These are phyloP conservation scores for Cyclina sinensis DNA, from an alignment of 1,140 invertebrate species.

Conservation along the genomic window DNA sequence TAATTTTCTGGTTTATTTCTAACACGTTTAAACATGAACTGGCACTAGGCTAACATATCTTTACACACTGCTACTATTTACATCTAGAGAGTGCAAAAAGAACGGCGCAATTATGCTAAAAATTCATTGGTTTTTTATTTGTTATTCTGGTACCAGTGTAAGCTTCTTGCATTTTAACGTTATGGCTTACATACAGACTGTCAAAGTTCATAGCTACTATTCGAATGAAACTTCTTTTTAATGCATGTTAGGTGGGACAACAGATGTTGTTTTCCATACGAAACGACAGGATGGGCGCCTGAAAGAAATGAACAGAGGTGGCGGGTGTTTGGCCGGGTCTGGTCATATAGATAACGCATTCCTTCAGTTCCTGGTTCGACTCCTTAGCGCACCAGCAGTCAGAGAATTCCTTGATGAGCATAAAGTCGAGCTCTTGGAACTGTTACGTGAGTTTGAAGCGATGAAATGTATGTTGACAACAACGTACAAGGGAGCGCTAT, in stretches of 20 bases:
- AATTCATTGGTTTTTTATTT: too few relatives aligned
- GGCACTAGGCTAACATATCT: too few relatives aligned
- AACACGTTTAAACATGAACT: too few relatives aligned
- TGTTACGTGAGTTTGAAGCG: constrained; percentile 65
- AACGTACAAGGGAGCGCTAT: not conserved
- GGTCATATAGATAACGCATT: constrained; percentile 80
- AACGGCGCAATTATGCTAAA: too few relatives aligned
- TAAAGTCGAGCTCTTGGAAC: constrained; percentile 74
- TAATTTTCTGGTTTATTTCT: too few relatives aligned
- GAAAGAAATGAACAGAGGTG: constrained; percentile 79
- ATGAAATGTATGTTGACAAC: constrained; percentile 57
- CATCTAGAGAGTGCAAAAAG: too few relatives aligned
- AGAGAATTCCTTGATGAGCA: constrained; percentile 73
- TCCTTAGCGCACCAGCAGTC: constrained; percentile 79
- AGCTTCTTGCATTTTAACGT: too few relatives aligned
- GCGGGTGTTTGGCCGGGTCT: constrained; percentile 80
- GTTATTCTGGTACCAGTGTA: too few relatives aligned
- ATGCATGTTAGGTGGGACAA: constrained; percentile 78
- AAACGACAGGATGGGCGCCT: constrained; percentile 77
- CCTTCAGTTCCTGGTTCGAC: constrained; percentile 74
- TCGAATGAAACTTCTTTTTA: too few relatives aligned
- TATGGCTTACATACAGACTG: too few relatives aligned
- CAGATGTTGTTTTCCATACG: constrained; percentile 80
- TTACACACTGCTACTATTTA: too few relatives aligned
- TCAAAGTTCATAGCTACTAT: too few relatives aligned